phyloP scores from a whole-genome alignment of 2,113 vertebrate genomes.

The Zosterops borbonicus region DNA sequence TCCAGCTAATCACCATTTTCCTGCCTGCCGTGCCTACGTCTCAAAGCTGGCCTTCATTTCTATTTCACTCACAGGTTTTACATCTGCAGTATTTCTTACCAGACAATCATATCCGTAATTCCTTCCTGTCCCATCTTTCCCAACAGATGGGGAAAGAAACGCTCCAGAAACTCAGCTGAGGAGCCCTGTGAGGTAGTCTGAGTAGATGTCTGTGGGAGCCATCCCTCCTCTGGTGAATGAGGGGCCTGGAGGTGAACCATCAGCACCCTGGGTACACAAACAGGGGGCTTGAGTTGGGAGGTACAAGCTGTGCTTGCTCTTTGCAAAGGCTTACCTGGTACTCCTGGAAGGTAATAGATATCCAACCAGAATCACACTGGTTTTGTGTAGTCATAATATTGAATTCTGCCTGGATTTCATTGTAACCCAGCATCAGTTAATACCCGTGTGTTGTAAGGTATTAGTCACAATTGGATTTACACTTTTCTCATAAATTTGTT shows the following conservation, averaged over 20 bases:
- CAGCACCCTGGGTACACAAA: not conserved
- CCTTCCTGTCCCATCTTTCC: no score
- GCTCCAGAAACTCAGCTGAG: not conserved
- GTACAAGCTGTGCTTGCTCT: not conserved
- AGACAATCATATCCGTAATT: no score
- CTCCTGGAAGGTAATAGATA: not conserved
- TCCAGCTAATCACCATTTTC: no score
- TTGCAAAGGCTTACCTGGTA: not conserved
- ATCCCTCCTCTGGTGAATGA: not conserved
- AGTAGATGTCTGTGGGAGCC: not conserved
- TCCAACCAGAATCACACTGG: not conserved
- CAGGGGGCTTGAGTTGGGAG: not conserved
- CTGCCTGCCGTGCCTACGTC: no score
- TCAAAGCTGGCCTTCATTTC: no score
- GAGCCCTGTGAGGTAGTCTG: not conserved
- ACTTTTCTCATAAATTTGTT: conserved; percentile 8
- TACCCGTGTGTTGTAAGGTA: conserved; percentile 13
- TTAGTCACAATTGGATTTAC: conserved; percentile 33
- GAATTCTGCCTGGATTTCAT: conserved; percentile 18
- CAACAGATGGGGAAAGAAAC: not conserved
- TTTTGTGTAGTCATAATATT: not conserved
- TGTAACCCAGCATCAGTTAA: not conserved
- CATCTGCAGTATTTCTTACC: no score
- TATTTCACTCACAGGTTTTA: no score
- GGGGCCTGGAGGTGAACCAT: not conserved